Base-by-base conservation (phyloP, 1,140 invertebrate species). In the Thaumatotibia leucotreta region DNA sequence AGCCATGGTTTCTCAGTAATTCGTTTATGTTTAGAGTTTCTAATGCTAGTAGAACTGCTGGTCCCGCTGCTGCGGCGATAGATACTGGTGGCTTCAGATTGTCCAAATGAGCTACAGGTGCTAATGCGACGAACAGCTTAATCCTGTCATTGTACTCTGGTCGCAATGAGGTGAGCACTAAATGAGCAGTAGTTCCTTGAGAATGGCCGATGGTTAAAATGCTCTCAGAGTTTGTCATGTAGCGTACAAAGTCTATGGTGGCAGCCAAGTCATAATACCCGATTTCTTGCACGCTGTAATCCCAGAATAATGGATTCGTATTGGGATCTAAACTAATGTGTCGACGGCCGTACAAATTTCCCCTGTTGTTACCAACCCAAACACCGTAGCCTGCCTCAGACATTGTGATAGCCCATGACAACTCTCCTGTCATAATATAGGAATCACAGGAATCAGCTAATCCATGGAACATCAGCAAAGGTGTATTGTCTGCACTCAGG, bases 401-500 rank as follows among this genome's bases (percentile, higher is more conserved):
- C n/a, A 95, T 74, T 39, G 91, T 75, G 68, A 91, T 93, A 4
- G 85, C 93, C 23, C 95, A 74, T 1, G 91, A 92, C 68, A 93
- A 94, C 22, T 93, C 93, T 32, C 93, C 92, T 64, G 91, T 82
- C 1, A 94, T 73, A 2, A 95, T 78, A 91, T 92, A 96, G 74
- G 94, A 93, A 0, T 93, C 91, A 1, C 94, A 94, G 35, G 92
- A 92, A 2, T 89, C 91, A 0, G 95, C 74, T 1, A 96, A 73
- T 4, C 95, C 95, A 72, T 96, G 95, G 72, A 94, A 92, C 9
- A 95, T 78, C 32, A 93, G 92, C 10, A 94, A 92, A 8, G 52
- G 24, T 11, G 2, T 45, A 17, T 45, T 45, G 11, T 92, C 52
- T 24, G 17, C 5, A n/a, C 4, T 35, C n/a, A 29, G 61, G 17